A percentile compares a stretch with the other conserved stretches of the same genome.
Evolutionary conservation across 2,888 invertebrate species (phyloP).

Genomic region (Andrena bicolor): DNA sequence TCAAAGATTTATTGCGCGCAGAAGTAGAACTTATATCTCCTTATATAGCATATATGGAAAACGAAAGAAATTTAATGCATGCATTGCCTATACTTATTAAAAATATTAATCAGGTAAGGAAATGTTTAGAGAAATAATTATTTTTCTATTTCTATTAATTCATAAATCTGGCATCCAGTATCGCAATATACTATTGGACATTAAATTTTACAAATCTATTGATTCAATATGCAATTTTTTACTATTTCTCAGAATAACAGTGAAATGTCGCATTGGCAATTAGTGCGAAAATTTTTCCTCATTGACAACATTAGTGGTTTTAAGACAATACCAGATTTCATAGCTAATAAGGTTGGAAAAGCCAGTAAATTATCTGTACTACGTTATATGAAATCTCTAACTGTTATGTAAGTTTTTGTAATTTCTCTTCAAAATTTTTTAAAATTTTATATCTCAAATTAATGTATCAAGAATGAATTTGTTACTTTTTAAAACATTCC

Average conservation of each 20-base stretch:
- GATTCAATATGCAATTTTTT: slow-evolving; percentile 4
- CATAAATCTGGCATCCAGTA: background rate
- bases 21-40: slow-evolving; percentile 86
- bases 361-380: slow-evolving; percentile 75
- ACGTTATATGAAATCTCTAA: slow-evolving; percentile 83
- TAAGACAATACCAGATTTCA: slow-evolving; percentile 69
- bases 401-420: slow-evolving; percentile 76
- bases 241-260: slow-evolving; percentile 40
- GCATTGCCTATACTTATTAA: slow-evolving; percentile 87
- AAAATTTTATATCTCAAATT: background rate
- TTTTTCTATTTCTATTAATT: background rate
- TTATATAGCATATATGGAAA: slow-evolving; percentile 85
- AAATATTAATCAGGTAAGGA: slow-evolving; percentile 84
- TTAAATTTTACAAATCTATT: background rate
- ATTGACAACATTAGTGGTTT: slow-evolving; percentile 87
- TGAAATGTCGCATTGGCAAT: slow-evolving; percentile 87
- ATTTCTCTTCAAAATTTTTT: background rate
- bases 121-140: slow-evolving; percentile 60
- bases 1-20: slow-evolving; percentile 81
- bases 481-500: slow-evolving; percentile 22
- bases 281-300: slow-evolving; percentile 90
- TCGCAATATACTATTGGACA: background rate
- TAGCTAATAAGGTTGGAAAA: slow-evolving; percentile 70
- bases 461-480: slow-evolving; percentile 20
- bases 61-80: slow-evolving; percentile 85